These are phyloP conservation scores for Standfussiana lucernea DNA, from an alignment of 2,888 invertebrate genomes.

Conservation along the genomic window DNA sequence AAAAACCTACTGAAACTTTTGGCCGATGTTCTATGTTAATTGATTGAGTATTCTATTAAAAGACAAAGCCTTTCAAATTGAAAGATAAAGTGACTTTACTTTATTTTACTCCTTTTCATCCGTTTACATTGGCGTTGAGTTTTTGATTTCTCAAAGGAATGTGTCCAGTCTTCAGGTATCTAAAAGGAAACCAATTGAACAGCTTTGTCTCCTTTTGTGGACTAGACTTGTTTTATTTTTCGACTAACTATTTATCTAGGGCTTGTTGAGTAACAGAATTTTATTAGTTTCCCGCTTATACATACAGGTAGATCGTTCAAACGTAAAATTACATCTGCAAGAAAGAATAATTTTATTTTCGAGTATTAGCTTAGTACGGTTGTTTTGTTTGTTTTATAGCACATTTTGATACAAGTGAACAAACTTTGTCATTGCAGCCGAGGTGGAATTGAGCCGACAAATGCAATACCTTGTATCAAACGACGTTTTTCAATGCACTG, in stretches of 20 bases:
- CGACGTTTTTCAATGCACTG: neutral
- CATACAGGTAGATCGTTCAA: neutral
- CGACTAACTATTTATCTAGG: neutral
- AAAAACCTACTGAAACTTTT: conserved; percentile 23
- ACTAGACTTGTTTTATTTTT: conserved; percentile 2
- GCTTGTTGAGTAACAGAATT: neutral
- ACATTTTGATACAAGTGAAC: too few relatives aligned
- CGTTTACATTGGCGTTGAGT: neutral
- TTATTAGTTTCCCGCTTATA: too few relatives aligned
- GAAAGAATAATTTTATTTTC: too few relatives aligned
- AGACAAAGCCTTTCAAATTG: conserved; percentile 29
- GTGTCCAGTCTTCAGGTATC: conserved; percentile 5
- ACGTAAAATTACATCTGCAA: neutral
- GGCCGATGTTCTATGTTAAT: conserved; percentile 27
- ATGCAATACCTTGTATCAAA: too few relatives aligned
- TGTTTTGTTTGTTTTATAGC: too few relatives aligned
- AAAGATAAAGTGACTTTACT: conserved; percentile 19
- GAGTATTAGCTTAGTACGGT: too few relatives aligned
- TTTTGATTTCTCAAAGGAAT: conserved; percentile 48
- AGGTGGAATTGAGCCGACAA: too few relatives aligned
- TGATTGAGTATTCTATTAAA: conserved; percentile 45
- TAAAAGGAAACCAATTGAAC: conserved; percentile 22
- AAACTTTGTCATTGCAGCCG: too few relatives aligned
- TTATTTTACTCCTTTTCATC: conserved; percentile 6
- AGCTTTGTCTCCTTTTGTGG: conserved; percentile 3